phyloP scores from a whole-genome alignment of 1,140 invertebrate genomes.

The Adoxophyes honmai region DNA sequence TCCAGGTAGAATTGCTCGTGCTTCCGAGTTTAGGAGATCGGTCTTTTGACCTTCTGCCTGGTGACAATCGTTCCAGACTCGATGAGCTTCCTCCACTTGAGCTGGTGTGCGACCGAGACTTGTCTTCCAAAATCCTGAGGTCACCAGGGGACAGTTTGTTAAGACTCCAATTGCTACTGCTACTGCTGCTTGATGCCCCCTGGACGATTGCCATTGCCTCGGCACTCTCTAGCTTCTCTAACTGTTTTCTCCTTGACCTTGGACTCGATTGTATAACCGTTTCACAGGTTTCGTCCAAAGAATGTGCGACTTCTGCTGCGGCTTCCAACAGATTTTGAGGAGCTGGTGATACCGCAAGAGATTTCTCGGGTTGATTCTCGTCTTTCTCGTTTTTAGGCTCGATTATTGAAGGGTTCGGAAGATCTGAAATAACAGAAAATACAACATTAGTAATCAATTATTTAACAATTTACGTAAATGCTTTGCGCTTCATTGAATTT shows the following conservation, averaged over 20 bases:
- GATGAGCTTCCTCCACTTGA: slow-evolving; percentile 76
- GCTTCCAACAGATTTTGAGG: slow-evolving; percentile 79
- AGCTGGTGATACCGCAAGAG: slow-evolving; percentile 27
- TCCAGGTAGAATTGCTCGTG: slow-evolving; percentile 75
- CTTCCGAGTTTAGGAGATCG: slow-evolving; percentile 73
- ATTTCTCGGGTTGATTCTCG: slow-evolving; percentile 31
- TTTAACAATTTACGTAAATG: background rate
- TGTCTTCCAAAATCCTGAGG: slow-evolving; percentile 76
- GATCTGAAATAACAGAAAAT: slow-evolving; percentile 39
- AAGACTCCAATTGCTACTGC: slow-evolving; percentile 74
- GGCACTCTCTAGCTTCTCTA: slow-evolving; percentile 66
- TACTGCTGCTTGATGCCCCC: slow-evolving; percentile 71
- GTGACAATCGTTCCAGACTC: slow-evolving; percentile 70
- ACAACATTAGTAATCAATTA: slow-evolving; percentile 13
- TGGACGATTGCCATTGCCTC: slow-evolving; percentile 73
- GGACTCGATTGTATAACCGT: slow-evolving; percentile 80
- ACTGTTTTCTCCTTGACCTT: slow-evolving; percentile 70
- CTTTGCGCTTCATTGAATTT: too few relatives aligned
- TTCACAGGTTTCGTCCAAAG: slow-evolving; percentile 83
- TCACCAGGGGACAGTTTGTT: slow-evolving; percentile 76
- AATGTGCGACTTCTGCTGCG: slow-evolving; percentile 80
- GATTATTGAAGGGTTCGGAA: slow-evolving; percentile 30
- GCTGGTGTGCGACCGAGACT: slow-evolving; percentile 72
- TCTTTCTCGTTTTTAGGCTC: slow-evolving; percentile 45
- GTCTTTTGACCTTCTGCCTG: slow-evolving; percentile 73